Evolutionary conservation across 1,140 invertebrate genomes (phyloP).

Genomic region (Atta colombica): DNA sequence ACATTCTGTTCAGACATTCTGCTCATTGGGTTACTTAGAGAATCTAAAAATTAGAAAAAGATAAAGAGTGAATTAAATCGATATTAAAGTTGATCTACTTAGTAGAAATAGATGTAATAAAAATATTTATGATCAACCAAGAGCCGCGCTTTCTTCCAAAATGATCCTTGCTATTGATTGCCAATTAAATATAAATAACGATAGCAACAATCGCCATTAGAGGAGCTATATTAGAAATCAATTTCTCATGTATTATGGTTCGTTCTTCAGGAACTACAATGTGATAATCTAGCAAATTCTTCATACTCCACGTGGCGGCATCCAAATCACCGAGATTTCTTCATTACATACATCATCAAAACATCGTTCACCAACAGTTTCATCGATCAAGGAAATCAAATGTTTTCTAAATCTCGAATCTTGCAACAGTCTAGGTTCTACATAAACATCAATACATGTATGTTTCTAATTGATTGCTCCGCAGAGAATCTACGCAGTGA

Average conservation of each 20-base stretch:
- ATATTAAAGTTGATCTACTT: too few species aligned
- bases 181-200: too few species aligned
- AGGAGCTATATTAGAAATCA: too few species aligned
- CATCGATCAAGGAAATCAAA: constrained; percentile 70
- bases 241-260: too few species aligned
- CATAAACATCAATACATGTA: constrained; percentile 90
- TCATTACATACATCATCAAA: neutral
- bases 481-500: constrained; percentile 88
- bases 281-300: constrained; percentile 74
- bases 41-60: too few species aligned
- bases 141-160: neutral
- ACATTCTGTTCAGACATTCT: too few species aligned
- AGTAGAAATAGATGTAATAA: neutral
- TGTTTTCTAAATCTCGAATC: constrained; percentile 76
- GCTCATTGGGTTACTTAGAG: too few species aligned
- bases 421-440: constrained; percentile 87
- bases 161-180: too few species aligned
- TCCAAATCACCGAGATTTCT: constrained; percentile 53
- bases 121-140: neutral
- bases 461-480: constrained; percentile 86
- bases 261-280: too few species aligned
- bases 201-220: too few species aligned
- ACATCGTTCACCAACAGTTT: constrained; percentile 34
- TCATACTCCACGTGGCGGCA: constrained; percentile 75
- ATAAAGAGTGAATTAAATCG: too few species aligned